These are phyloP conservation scores for Drosophila neonasuta DNA, from an alignment of 2,888 invertebrate genomes.

Conservation along the genomic window DNA sequence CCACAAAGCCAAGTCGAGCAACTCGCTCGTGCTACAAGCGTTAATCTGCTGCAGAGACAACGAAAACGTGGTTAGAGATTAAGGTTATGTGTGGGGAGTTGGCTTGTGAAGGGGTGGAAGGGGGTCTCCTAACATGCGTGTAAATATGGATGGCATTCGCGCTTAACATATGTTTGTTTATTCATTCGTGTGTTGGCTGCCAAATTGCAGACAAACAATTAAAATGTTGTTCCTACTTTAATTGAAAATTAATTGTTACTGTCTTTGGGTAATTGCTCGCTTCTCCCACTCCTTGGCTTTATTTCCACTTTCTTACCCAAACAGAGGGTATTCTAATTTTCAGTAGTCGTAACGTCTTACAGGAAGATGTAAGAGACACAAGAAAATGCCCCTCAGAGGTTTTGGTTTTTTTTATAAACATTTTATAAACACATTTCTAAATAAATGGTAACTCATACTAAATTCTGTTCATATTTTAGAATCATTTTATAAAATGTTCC, in stretches of 20 bases:
- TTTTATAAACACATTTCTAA: too few species aligned
- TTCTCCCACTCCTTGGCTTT: neutral
- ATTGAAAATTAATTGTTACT: constrained; percentile 79
- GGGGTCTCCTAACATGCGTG: constrained; percentile 37
- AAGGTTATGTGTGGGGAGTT: neutral
- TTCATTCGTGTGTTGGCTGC: constrained; percentile 44
- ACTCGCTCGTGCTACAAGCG: constrained; percentile 50
- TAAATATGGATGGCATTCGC: constrained; percentile 46
- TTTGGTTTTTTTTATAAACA: too few species aligned
- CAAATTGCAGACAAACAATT: constrained; percentile 76
- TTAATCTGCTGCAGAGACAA: constrained; percentile 45
- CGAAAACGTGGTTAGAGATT: neutral
- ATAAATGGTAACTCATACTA: too few species aligned
- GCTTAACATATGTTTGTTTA: constrained; percentile 71
- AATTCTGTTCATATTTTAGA: too few species aligned
- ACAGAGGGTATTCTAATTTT: neutral
- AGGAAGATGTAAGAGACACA: too few species aligned
- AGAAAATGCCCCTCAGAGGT: too few species aligned
- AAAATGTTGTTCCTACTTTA: constrained; percentile 71
- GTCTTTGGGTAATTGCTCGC: constrained; percentile 11
- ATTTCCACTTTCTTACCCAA: neutral
- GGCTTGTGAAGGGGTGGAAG: neutral
- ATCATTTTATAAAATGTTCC: too few species aligned
- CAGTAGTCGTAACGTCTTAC: neutral
- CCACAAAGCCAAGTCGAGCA: constrained; percentile 44